Evolutionary conservation across 2,113 vertebrate species (phyloP), one percentile per base, ranked within the genome.

Genomic region (Solea solea): DNA sequence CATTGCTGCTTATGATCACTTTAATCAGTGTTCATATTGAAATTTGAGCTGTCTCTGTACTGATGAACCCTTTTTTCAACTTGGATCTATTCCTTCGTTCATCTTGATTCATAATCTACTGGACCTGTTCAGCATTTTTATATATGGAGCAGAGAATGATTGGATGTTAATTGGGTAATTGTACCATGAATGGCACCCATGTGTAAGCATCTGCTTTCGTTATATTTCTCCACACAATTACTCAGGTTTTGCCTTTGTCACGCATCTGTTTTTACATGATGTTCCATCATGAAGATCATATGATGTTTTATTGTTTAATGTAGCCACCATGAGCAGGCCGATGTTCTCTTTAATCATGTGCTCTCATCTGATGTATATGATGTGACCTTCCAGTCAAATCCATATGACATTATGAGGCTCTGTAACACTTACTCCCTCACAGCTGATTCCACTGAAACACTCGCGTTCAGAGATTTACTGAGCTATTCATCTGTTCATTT

Each of bases 401-500:
- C 62, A 57, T 62, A 64, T 44, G 50, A 8, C 67, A 72, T 72
- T 59, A 51, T 51, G 21, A 61, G 53, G 53, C 54, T 72, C 28
- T 51, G 49, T 48, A 7, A 41, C 6, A 14, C 60, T 64, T 69
- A 50, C 40, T 70, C 69, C 53, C 61, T 50, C 34, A 4, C 44
- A 5, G 2, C 57, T 40, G 67, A 46, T 72, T 69, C 41, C n/a
- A 16, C 67, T 4, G 49, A 44, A 64, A 50, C 46, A 39, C 12
- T 15, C 58, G 41, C 70, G 55, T 59, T 48, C 51, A 49, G 59
- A 72, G 64, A 72, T 81, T 86, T 78, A 59, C 83, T 6, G 61
- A 81, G 69, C 64, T 66, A 61, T 67, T 81, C 80, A 69, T 81
- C 72, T 83, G 71, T 82, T 81, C 72, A 59, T 82, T 86, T 69